A percentile compares a stretch with the other conserved stretches of the same genome.
Conservation (phyloP, 2,888 invertebrate genomes). For the Tetranychus piercei region DNA sequence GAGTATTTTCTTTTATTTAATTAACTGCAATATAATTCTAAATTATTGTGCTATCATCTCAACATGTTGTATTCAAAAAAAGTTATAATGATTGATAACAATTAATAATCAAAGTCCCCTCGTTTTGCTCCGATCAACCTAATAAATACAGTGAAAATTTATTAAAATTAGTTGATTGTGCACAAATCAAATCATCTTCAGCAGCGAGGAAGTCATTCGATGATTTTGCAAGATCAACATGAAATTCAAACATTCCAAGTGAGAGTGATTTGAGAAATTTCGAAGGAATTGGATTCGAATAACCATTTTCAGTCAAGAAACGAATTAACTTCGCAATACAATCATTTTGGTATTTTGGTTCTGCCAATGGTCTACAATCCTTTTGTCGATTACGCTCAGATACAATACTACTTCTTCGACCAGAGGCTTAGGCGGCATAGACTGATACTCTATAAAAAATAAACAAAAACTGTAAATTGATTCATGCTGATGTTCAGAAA, state of each 20-base stretch:
- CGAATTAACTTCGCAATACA: not conserved
- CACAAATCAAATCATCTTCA: not conserved
- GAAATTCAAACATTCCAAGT: constrained; percentile 10
- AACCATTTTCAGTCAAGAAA: not conserved
- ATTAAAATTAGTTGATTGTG: too few relatives aligned
- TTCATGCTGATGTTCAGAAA: too few relatives aligned
- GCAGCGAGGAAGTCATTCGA: not conserved
- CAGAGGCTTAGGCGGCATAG: not conserved
- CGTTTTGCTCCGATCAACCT: too few relatives aligned
- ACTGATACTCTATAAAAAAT: not conserved
- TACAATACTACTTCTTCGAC: constrained; percentile 1
- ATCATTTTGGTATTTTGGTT: not conserved
- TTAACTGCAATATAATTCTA: too few relatives aligned
- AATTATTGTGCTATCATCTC: too few relatives aligned
- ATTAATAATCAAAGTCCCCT: too few relatives aligned
- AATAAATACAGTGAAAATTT: too few relatives aligned
- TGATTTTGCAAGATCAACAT: not conserved
- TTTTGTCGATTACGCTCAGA: constrained; percentile 5
- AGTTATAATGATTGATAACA: too few relatives aligned
- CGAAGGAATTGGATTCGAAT: not conserved
- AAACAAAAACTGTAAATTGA: not conserved
- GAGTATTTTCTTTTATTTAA: too few relatives aligned
- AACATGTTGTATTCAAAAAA: too few relatives aligned
- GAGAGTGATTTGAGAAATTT: not conserved
- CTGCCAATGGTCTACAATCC: not conserved